Evolutionary conservation across 2,797 vertebrate species (phyloP).

Genomic region (Xenopus petersii): DNA sequence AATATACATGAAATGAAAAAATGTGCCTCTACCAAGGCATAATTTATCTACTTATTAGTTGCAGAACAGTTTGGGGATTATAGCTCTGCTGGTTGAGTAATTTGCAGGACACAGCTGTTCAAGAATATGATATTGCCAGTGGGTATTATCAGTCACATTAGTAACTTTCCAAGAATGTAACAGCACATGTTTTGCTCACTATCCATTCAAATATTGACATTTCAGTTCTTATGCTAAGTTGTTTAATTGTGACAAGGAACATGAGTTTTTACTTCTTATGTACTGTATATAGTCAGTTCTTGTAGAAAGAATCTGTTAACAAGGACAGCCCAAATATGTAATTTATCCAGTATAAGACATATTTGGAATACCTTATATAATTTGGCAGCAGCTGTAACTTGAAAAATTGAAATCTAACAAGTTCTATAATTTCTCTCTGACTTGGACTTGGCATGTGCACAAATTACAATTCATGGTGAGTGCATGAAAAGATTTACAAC

Average conservation of each 20-base stretch:
- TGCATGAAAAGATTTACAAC: too few relatives aligned
- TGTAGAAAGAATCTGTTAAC: too few relatives aligned
- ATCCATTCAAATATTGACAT: constrained; percentile 34
- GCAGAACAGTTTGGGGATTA: constrained; percentile 6
- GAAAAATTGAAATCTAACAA: too few relatives aligned
- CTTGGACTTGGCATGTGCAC: too few relatives aligned
- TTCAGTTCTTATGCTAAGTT: constrained; percentile 16
- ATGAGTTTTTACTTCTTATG: neutral
- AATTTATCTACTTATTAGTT: constrained; percentile 10
- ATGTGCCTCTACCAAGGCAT: neutral
- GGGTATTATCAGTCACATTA: constrained; percentile 16
- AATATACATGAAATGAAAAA: neutral
- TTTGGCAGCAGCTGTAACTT: too few relatives aligned
- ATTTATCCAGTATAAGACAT: too few relatives aligned
- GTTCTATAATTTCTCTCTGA: too few relatives aligned
- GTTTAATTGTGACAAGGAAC: constrained; percentile 13
- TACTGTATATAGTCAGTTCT: too few relatives aligned
- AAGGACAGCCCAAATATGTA: too few relatives aligned
- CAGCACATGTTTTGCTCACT: constrained; percentile 8
- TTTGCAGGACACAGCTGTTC: constrained; percentile 21
- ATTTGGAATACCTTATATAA: too few relatives aligned
- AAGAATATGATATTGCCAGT: constrained; percentile 11
- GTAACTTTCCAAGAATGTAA: constrained; percentile 19
- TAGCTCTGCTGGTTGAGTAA: constrained; percentile 1
- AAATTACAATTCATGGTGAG: too few relatives aligned